Base-by-base conservation (phyloP, 2,888 invertebrate genomes). In the Cantharis lateralis region DNA sequence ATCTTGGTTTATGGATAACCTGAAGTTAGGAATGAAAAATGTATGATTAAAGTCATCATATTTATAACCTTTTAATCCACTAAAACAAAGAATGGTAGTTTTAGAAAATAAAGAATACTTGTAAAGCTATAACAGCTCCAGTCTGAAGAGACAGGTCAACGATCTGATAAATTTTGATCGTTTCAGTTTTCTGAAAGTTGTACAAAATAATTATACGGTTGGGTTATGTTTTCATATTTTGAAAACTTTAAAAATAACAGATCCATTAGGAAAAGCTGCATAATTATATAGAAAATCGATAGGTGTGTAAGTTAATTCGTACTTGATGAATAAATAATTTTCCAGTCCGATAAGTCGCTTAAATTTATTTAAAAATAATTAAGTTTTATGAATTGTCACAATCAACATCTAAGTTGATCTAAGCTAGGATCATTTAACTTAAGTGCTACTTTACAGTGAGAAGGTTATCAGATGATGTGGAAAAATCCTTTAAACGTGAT, bases 161-260 rank as follows among this genome's bases (percentile, higher is more conserved):
- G 71, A 18, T 62, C 75, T 68, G 71, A 71, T 71, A 71, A 75
- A 68, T 75, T 75, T 71, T 75, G 62, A 71, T 71, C 24, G 62
- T n/a, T 64, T 66, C 62, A 70, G 66, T 64, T 64, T 18, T 63
- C 71, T 15, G 68, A 68, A 68, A 71, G 68, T 24, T 61, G 24
- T 62, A 71, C 62, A 68, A 75, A 62, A 68, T 24, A 68, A 20
- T 20, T 16, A 68, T 71, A 48, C 62, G 62, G 71, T 20, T 48
- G 18, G n/a, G 48, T 63, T n/a, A 18, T 28, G 66, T 64, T 62
- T 68, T 18, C 18, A 68, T 68, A 68, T 75, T 71, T 71, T 68
- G 32, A 62, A 24, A 66, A 24, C n/a, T 66, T 66, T 66, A 7
- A 66, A 20, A 11, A 20, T 13, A 10, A 66, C 2, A n/a, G 0